Evolutionary conservation across 2,888 invertebrate species (phyloP).

Genomic region (Tromatobia lineatoria): DNA sequence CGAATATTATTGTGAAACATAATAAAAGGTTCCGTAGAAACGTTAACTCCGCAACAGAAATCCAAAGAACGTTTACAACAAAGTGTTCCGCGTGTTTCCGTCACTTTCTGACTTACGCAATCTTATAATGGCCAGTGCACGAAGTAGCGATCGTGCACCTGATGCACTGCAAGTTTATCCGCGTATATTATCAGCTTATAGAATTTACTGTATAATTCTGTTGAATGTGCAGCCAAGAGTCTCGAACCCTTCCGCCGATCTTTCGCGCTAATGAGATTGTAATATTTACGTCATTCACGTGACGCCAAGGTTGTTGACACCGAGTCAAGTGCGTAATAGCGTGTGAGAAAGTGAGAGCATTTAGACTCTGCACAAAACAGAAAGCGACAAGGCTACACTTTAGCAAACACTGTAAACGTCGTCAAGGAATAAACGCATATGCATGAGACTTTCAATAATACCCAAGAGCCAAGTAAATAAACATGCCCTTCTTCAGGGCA

Average conservation of each 20-base stretch:
- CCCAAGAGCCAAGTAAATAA: conserved; percentile 48
- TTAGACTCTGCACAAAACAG: conserved; percentile 36
- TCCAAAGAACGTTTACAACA: conserved; percentile 37
- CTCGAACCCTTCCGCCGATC: conserved; percentile 40
- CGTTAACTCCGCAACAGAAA: conserved; percentile 35
- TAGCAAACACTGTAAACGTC: neutral
- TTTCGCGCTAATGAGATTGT: conserved; percentile 79
- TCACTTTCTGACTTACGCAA: conserved; percentile 44
- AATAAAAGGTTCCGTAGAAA: conserved; percentile 32
- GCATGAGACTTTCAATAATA: conserved; percentile 66
- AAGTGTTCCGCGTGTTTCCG: conserved; percentile 26
- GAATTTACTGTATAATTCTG: conserved; percentile 39
- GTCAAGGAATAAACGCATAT: conserved; percentile 52
- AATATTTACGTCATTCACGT: conserved; percentile 81
- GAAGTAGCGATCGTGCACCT: conserved; percentile 45
- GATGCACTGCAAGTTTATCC: conserved; percentile 42
- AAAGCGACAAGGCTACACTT: conserved; percentile 32
- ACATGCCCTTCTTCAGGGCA: conserved; percentile 32
- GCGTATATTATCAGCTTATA: conserved; percentile 58
- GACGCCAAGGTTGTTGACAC: conserved; percentile 80
- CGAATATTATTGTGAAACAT: neutral
- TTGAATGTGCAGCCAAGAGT: conserved; percentile 18
- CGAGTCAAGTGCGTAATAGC: conserved; percentile 66
- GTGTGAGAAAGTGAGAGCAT: conserved; percentile 32
- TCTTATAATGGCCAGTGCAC: conserved; percentile 44